Conservation (phyloP, 1,140 invertebrate species). For the Maconellicoccus hirsutus region DNA sequence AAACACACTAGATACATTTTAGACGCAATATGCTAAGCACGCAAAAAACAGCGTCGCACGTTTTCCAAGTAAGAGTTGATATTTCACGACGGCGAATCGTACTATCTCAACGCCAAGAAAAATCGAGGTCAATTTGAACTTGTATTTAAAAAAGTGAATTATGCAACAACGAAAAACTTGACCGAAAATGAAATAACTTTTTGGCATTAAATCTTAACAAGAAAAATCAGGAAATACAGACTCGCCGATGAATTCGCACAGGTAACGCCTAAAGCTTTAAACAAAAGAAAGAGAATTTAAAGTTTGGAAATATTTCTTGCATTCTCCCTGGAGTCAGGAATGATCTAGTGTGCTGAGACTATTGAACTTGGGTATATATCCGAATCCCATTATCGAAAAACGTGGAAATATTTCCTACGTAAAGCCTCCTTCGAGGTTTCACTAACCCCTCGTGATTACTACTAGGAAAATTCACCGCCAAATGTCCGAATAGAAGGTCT, state of each 20-base stretch:
- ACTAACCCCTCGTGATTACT: neutral
- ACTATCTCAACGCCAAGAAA: no score
- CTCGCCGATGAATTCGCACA: neutral
- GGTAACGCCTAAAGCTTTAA: neutral
- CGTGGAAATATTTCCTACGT: neutral
- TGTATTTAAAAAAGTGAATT: no score
- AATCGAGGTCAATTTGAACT: no score
- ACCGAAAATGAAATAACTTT: no score
- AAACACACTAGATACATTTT: no score
- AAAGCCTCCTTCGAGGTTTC: neutral
- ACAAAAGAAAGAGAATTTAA: neutral
- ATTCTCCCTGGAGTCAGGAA: neutral
- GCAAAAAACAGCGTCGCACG: no score
- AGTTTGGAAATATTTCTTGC: constrained; percentile 1
- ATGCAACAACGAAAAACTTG: no score
- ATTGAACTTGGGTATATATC: neutral
- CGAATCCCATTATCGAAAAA: neutral
- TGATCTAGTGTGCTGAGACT: constrained; percentile 7
- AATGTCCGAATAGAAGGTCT: neutral
- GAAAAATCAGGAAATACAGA: no score
- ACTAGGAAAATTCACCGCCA: neutral
- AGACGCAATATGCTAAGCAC: no score
- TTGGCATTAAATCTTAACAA: no score
- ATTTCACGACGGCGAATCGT: no score
- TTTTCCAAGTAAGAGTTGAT: no score